A percentile compares a stretch with the other conserved stretches of the same genome.
These are phyloP conservation scores for Acromyrmex heyeri DNA, from an alignment of 1,140 invertebrate genomes.

Conservation along the genomic window DNA sequence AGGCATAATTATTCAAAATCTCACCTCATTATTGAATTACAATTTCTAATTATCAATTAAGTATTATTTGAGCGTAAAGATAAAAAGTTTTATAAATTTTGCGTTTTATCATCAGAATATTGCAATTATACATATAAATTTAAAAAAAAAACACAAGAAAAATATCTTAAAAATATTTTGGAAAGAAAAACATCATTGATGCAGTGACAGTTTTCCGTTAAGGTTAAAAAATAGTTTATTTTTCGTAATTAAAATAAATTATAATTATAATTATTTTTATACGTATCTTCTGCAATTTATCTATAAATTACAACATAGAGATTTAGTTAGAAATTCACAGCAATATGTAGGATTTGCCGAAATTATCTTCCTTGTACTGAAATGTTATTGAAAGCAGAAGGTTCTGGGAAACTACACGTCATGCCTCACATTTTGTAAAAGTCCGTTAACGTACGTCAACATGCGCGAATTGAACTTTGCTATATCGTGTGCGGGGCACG, in stretches of 20 bases:
- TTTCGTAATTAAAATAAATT: not conserved
- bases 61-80: not conserved
- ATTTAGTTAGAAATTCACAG: not conserved
- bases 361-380: not conserved
- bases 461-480: conserved; percentile 32
- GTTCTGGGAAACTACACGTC: not conserved
- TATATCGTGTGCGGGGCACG: not conserved
- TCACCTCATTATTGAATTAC: conserved; percentile 21
- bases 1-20: not conserved
- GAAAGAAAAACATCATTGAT: not conserved
- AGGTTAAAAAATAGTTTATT: not conserved
- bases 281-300: not conserved
- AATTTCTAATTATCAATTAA: conserved; percentile 24
- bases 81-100: not conserved
- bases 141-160: not conserved
- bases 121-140: not conserved
- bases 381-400: not conserved
- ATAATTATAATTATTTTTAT: no score
- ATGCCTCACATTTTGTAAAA: conserved; percentile 17
- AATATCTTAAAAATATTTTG: not conserved
- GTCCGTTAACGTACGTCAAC: conserved; percentile 9
- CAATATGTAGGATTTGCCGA: not conserved
- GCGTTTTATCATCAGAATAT: not conserved
- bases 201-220: not conserved
- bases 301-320: not conserved